These are phyloP conservation scores for Rostratula benghalensis DNA, from an alignment of 2,113 vertebrate species.

Conservation along the genomic window DNA sequence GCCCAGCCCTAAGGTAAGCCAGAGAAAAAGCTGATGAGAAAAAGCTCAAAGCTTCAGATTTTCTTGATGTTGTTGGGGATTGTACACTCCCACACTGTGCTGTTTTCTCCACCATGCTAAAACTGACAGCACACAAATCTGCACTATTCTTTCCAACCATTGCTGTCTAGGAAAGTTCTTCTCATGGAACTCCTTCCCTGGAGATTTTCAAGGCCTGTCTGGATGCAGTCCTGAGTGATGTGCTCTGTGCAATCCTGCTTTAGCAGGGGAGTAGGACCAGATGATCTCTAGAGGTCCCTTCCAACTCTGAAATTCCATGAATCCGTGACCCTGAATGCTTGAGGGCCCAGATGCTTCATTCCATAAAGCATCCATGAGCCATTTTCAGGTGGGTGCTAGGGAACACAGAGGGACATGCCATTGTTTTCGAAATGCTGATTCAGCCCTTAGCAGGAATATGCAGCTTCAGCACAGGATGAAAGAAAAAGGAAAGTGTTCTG, in stretches of 20 bases:
- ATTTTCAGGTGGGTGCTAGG: not conserved
- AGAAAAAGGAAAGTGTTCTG: not conserved
- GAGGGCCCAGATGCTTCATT: not conserved
- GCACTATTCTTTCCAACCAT: not conserved
- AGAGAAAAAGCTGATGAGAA: slow-evolving; percentile 54
- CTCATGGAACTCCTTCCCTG: not conserved
- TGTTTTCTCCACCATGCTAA: not conserved
- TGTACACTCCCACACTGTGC: not conserved
- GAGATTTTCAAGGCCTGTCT: too few relatives aligned
- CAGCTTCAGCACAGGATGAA: not conserved
- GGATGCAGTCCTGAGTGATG: too few relatives aligned
- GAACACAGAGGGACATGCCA: not conserved
- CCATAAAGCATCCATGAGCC: not conserved
- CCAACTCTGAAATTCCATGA: too few relatives aligned
- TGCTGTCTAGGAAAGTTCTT: not conserved
- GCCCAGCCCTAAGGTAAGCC: slow-evolving; percentile 85
- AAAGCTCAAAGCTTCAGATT: not conserved
- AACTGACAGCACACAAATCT: not conserved
- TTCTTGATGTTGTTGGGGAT: not conserved
- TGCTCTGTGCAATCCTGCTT: too few relatives aligned
- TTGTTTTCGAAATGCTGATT: rapidly evolving
- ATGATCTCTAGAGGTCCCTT: too few relatives aligned
- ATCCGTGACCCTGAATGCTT: not conserved
- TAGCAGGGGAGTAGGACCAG: too few relatives aligned
- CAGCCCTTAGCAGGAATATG: not conserved